These are phyloP conservation scores for Margaritifera margaritifera DNA, from an alignment of 2,888 invertebrate genomes.

Conservation along the genomic window DNA sequence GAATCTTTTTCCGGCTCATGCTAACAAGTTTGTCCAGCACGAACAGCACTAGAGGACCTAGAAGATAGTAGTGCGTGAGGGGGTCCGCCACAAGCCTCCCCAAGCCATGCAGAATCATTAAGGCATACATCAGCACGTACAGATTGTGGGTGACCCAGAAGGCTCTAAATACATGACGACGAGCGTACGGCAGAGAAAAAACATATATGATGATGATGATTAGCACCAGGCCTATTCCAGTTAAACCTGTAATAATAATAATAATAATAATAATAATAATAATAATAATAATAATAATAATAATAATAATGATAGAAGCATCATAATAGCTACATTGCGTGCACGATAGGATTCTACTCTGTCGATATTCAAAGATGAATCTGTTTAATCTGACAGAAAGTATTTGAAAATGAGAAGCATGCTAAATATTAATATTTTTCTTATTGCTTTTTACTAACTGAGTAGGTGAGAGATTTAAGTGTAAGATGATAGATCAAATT, in stretches of 20 bases:
- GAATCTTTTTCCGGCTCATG: constrained; percentile 77
- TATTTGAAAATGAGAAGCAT: too few species aligned
- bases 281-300: too few species aligned
- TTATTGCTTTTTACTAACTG: too few species aligned
- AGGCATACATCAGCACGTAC: constrained; percentile 77
- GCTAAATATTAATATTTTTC: too few species aligned
- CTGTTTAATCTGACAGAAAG: too few species aligned
- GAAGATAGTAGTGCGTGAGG: constrained; percentile 76
- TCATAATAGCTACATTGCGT: too few species aligned
- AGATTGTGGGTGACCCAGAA: constrained; percentile 79
- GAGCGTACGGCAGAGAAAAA: constrained; percentile 76
- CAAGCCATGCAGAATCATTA: constrained; percentile 78
- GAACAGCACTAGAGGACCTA: constrained; percentile 77
- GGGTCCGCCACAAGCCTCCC: constrained; percentile 77
- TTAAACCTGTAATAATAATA: constrained; percentile 75
- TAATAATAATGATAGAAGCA: too few species aligned
- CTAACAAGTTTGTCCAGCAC: constrained; percentile 77
- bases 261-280: too few species aligned
- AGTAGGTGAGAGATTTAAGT: too few species aligned
- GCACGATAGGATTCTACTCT: too few species aligned
- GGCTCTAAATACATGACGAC: constrained; percentile 76
- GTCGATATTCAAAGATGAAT: too few species aligned
- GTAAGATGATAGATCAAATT: too few species aligned
- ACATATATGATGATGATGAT: constrained; percentile 76
- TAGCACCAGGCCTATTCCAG: constrained; percentile 76